Evolutionary conservation across 2,113 vertebrate genomes (phyloP).

Genomic region (Petroica traversi): DNA sequence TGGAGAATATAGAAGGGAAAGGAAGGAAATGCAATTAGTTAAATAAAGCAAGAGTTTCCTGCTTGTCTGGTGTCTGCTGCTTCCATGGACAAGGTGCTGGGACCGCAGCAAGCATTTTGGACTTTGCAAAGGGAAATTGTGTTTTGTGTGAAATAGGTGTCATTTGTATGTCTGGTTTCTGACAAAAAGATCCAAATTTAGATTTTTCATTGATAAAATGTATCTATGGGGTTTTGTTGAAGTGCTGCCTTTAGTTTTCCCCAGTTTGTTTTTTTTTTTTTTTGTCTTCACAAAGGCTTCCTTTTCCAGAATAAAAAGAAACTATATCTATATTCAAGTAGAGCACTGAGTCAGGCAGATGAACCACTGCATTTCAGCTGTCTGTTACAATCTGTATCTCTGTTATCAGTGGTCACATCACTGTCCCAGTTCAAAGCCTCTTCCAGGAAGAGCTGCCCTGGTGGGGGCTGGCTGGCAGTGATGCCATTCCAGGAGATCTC

Average conservation of each 20-base stretch:
- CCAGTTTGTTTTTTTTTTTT: too few species aligned
- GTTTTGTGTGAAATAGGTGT: neutral
- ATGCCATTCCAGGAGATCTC: rapidly evolving
- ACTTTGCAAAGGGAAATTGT: neutral
- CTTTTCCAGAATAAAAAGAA: neutral
- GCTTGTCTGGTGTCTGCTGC: neutral
- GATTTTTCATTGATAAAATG: neutral
- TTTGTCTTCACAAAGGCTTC: neutral
- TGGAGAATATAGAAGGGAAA: neutral
- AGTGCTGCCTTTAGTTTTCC: neutral
- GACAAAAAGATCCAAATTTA: neutral
- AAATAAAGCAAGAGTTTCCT: conserved; percentile 1
- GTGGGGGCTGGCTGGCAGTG: neutral
- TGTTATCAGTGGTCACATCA: neutral
- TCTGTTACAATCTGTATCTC: neutral
- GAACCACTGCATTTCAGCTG: neutral
- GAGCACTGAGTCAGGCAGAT: neutral
- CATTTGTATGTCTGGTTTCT: neutral
- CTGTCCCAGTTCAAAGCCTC: neutral
- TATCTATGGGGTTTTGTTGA: neutral
- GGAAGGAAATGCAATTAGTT: neutral
- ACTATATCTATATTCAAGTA: neutral
- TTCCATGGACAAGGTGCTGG: neutral
- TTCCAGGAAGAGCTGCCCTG: neutral
- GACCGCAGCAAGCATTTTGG: neutral